Conservation (phyloP, 2,888 invertebrate species). For the Drosophila villosipedis region DNA sequence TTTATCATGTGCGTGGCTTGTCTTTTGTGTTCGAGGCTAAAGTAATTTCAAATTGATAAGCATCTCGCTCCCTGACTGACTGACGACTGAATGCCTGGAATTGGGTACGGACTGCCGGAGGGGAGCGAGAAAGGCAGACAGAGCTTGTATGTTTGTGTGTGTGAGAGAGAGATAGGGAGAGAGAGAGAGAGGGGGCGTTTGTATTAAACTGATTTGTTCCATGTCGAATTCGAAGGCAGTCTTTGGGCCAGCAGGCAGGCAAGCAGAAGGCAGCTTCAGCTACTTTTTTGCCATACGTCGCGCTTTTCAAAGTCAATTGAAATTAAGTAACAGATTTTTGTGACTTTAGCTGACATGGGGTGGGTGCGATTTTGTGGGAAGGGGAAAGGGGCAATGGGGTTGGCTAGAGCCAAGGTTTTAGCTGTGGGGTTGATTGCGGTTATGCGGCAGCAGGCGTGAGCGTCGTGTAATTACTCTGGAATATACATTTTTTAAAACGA, state of each 20-base stretch:
- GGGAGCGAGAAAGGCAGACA: not conserved
- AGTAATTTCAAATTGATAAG: constrained; percentile 82
- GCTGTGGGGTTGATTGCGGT: constrained; percentile 1
- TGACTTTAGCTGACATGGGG: constrained; percentile 38
- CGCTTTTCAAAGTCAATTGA: constrained; percentile 80
- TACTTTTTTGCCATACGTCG: constrained; percentile 55
- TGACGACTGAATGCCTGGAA: constrained; percentile 30
- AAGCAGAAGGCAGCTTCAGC: constrained; percentile 18
- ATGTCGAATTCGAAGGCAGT: constrained; percentile 54
- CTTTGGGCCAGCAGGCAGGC: constrained; percentile 9
- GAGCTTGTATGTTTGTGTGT: not conserved
- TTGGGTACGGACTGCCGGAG: constrained; percentile 8
- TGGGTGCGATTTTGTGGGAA: not conserved
- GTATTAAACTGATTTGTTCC: constrained; percentile 78
- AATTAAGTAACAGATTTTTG: constrained; percentile 79
- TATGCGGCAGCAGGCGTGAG: constrained; percentile 6
- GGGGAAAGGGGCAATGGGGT: not conserved
- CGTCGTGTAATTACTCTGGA: constrained; percentile 19
- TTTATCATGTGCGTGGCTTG: constrained; percentile 73
- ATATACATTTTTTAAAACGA: not conserved
- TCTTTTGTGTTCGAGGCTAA: constrained; percentile 76
- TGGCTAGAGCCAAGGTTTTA: not conserved
- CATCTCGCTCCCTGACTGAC: constrained; percentile 69
- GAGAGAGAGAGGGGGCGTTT: constrained; percentile 8
- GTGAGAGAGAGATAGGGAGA: not conserved